Evolutionary conservation across 2,797 vertebrate genomes (phyloP).

Genomic region (Channa striata): DNA sequence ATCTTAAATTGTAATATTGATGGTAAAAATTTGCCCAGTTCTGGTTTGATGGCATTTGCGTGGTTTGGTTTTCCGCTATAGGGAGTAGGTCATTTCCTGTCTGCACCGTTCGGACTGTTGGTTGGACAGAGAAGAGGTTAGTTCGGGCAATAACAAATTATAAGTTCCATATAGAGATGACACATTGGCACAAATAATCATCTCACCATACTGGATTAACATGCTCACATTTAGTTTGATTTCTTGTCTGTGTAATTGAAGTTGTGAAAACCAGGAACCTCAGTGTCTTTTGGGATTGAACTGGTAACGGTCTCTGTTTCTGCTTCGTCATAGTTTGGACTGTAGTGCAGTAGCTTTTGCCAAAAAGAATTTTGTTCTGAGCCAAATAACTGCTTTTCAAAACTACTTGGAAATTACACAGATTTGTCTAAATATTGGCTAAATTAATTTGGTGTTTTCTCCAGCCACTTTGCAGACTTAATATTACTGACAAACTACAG

Average conservation of each 20-base stretch:
- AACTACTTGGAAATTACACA: constrained; percentile 38
- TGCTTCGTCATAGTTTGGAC: constrained; percentile 25
- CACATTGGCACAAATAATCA: too few relatives aligned
- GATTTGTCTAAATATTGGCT: constrained; percentile 42
- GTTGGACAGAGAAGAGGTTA: too few relatives aligned
- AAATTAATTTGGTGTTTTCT: constrained; percentile 42
- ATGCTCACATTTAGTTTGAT: background rate
- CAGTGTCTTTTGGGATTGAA: constrained; percentile 3
- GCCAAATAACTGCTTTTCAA: constrained; percentile 42
- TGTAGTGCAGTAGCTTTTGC: background rate
- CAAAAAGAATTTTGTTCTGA: constrained; percentile 11
- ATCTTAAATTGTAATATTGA: too few relatives aligned
- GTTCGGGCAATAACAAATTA: too few relatives aligned
- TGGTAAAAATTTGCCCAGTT: too few relatives aligned
- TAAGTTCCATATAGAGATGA: too few relatives aligned
- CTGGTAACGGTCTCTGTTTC: constrained; percentile 6
- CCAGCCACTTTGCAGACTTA: constrained; percentile 13
- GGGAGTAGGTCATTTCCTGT: too few relatives aligned
- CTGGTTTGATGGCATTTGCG: too few relatives aligned
- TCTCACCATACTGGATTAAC: too few relatives aligned
- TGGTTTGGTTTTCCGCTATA: too few relatives aligned
- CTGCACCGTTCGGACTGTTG: too few relatives aligned
- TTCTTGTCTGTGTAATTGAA: background rate
- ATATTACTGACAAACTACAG: background rate
- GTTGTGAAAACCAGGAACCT: constrained; percentile 6